Base-by-base conservation (phyloP, 2,797 vertebrate species). In the Cyprinella venusta region DNA sequence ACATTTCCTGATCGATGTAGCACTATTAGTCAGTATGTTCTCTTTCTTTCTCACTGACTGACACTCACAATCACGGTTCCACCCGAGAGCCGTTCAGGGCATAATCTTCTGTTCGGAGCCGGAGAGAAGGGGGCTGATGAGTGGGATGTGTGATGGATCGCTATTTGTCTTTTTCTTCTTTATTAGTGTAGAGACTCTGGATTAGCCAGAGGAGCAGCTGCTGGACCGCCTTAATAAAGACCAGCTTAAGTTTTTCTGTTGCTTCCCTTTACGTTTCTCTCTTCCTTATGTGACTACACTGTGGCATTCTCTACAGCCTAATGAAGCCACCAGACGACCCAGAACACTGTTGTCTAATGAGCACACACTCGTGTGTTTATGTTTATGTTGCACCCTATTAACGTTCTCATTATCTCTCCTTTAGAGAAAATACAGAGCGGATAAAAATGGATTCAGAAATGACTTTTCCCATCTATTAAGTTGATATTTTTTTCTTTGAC, bases 221-320 rank as follows among this genome's bases (percentile, higher is more conserved):
- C 87, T 52, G 82, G 86, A 89, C 24, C 30, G 61, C 88, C 89
- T 92, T 91, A 92, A 93, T 93, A 93, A 93, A 93, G 90, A 91
- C 72, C 91, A 83, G 91, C 90, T 93, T 92, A 89, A 86, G 26
- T 83, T 81, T 36, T 18, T 36, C 56, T 59, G 69, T 50, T 71
- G 18, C 54, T 15, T 42, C 16, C 15, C 56, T 45, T 42, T 56
- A 2, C 8, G 1, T 30, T 40, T 64, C 85, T 56, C 56, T 59
- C 69, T 24, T 65, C 65, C 38, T 76, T 54, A 15, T 52, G 30
- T 68, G 56, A n/a, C 67, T 7, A 33, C 81, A 79, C 79, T 5
- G 79, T 76, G 82, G 84, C 82, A 72, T 83, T 78, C 85, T 86
- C 83, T 83, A 82, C 79, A 88, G 81, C 84, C 54, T 84, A 88